Evolutionary conservation across 1,140 invertebrate genomes (phyloP), one percentile per base, ranked within the genome.

Genomic region (Anastrepha obliqua): DNA sequence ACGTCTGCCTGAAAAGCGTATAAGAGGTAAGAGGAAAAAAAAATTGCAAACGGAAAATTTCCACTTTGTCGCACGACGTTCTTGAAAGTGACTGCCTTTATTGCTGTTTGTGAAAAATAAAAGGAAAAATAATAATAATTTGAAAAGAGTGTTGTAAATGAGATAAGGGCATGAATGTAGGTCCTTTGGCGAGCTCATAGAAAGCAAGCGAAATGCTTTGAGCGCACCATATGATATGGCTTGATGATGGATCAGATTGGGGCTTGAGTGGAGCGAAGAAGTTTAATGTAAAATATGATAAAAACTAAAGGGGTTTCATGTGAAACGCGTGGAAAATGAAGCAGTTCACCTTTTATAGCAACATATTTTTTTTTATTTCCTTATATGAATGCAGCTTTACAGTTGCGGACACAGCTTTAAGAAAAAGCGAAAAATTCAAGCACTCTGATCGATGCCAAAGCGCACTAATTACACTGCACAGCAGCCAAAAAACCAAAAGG

Each of bases 31-130:
- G 3, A 2, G 9, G 13, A 67, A 67, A 29, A 11, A 67, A 67
- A 67, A 67, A 20, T 65, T 67, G 29, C 64, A 67, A 74, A 44
- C 6, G 44, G 11, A 74, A 74, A 74, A 74, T 47, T 44, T 74
- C 42, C 67, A n/a, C 42, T 74, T 74, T 47, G 67, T 74, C 67
- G 42, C 42, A 74, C 13, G 42, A 74, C 15, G 42, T 74, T 17
- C 11, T 39, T 74, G 39, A 74, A 74, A 47, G 39, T 39, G 39
- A 47, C 15, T 74, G 67, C 42, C 17, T 5, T 74, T 74, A 74
- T 47, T 42, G 67, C 42, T 47, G 67, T 47, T 74, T 74, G 39
- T 74, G 67, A 42, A 13, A 44, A 44, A 42, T 29, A 13, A 17
- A 47, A 44, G 39, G 42, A 7, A 74, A 17, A 3, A n/a, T 2